phyloP scores from a whole-genome alignment of 2,797 vertebrate species.

The Carapus acus region DNA sequence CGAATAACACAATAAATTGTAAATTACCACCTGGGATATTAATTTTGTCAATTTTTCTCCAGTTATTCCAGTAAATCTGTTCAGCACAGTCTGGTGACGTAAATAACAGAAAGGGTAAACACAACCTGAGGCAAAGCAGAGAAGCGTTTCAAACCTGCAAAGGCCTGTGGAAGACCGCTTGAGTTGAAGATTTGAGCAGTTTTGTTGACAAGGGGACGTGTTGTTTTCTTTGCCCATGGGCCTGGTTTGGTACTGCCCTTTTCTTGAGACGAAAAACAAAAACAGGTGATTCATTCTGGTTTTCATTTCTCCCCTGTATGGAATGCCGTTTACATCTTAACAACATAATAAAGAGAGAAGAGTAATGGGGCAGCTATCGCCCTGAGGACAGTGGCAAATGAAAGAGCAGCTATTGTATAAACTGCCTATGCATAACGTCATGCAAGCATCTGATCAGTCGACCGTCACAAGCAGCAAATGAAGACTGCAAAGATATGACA shows the following conservation, averaged over 20 bases:
- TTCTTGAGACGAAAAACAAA: slow-evolving; percentile 28
- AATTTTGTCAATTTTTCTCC: slow-evolving; percentile 1
- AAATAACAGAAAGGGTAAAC: slow-evolving; percentile 3
- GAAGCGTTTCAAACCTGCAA: slow-evolving; percentile 49
- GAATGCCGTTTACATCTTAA: background rate
- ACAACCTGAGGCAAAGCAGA: slow-evolving; percentile 9
- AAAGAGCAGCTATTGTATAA: slow-evolving; percentile 55
- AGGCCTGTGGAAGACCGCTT: slow-evolving; percentile 13
- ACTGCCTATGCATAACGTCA: slow-evolving; percentile 28
- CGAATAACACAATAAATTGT: slow-evolving; percentile 1
- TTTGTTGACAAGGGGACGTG: slow-evolving; percentile 25
- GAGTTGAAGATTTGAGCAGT: slow-evolving; percentile 27
- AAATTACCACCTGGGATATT: too few relatives aligned
- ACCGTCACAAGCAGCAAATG: slow-evolving; percentile 17
- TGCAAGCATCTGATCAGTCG: slow-evolving; percentile 51
- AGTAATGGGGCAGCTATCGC: slow-evolving; percentile 21
- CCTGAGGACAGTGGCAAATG: slow-evolving; percentile 38
- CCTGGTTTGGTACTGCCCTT: slow-evolving; percentile 42
- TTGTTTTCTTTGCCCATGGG: slow-evolving; percentile 32
- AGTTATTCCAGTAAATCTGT: too few relatives aligned
- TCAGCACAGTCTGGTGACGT: background rate
- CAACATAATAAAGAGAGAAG: background rate
- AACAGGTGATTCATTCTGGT: background rate
- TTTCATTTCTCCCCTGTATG: background rate
- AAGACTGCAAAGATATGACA: background rate